Evolutionary conservation across 2,113 vertebrate species (phyloP).

Genomic region (Antechinus flavipes): DNA sequence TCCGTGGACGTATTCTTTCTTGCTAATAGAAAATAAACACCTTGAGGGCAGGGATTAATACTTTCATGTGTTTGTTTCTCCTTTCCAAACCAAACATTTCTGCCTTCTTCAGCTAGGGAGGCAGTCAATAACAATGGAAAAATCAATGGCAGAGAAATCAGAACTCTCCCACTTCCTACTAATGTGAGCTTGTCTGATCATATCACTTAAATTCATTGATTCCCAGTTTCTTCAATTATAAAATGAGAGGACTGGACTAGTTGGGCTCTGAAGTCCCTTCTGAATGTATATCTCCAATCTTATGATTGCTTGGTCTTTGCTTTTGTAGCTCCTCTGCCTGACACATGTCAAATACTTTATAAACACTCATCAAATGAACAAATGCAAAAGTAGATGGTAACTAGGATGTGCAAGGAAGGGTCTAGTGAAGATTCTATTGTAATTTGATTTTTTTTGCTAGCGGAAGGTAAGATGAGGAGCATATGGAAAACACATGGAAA

Average conservation of each 20-base stretch:
- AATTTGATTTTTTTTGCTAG: neutral
- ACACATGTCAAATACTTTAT: neutral
- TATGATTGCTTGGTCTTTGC: neutral
- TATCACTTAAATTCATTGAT: neutral
- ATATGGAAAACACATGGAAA: neutral
- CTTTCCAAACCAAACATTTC: neutral
- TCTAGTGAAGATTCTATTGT: neutral
- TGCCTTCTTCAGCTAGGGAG: neutral
- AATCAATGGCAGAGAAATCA: neutral
- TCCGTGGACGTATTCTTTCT: neutral
- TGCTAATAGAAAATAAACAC: neutral
- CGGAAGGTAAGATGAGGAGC: neutral
- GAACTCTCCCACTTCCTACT: neutral
- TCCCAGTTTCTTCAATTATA: neutral
- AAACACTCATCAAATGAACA: neutral
- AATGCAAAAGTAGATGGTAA: neutral
- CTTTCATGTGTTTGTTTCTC: neutral
- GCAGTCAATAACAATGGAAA: neutral
- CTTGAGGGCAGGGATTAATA: neutral
- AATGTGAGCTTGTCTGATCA: neutral
- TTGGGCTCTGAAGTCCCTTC: neutral
- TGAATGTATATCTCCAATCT: neutral
- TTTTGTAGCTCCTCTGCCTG: neutral
- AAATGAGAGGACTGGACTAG: neutral
- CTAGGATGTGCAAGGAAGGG: neutral